Evolutionary conservation across 2,113 vertebrate genomes (phyloP).

Genomic region (Saiga tatarica): DNA sequence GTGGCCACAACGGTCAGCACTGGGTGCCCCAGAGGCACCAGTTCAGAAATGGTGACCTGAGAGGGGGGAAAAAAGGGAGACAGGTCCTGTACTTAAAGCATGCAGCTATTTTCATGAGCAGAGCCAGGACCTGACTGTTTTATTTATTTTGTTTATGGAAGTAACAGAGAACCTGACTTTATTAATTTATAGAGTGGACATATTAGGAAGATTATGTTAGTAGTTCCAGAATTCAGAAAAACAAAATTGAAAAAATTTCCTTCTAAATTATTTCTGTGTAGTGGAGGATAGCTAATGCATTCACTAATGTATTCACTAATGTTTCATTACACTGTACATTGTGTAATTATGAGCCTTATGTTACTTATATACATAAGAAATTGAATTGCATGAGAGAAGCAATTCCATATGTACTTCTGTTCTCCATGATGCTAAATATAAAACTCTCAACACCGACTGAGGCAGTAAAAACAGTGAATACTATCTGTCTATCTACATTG

Average conservation of each 20-base stretch:
- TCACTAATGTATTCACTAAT: not conserved
- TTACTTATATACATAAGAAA: not conserved
- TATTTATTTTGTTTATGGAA: not conserved
- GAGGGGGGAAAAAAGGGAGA: not conserved
- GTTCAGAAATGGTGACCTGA: slow-evolving; percentile 88
- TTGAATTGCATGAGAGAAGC: not conserved
- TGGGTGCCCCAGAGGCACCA: slow-evolving; percentile 70
- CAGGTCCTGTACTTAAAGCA: not conserved
- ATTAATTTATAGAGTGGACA: not conserved
- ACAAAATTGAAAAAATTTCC: not conserved
- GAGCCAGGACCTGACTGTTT: not conserved
- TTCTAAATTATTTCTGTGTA: not conserved
- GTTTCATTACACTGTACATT: not conserved
- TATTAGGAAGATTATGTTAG: not conserved
- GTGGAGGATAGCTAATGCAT: not conserved
- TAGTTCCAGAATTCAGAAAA: not conserved
- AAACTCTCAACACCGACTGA: not conserved
- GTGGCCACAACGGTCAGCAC: slow-evolving; percentile 86
- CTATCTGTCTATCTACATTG: not conserved
- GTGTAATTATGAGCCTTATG: not conserved
- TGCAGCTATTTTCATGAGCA: not conserved
- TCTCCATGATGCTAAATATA: not conserved
- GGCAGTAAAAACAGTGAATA: not conserved
- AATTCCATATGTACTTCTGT: not conserved
- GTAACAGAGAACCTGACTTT: not conserved